phyloP scores from a whole-genome alignment of 2,113 vertebrate species.

The Hystrix cristata region DNA sequence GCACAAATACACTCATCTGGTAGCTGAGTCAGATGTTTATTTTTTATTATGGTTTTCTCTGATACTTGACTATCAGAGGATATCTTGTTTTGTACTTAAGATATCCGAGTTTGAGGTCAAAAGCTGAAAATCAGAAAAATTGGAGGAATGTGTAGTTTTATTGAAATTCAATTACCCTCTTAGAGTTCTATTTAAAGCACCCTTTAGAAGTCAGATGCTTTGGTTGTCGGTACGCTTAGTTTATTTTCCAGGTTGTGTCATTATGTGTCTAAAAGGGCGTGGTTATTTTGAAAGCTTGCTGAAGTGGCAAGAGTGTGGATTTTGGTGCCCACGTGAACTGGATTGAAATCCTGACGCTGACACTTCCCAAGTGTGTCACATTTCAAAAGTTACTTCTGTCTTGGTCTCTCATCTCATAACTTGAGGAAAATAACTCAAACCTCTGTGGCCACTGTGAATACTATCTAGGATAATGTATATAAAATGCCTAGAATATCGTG shows the following conservation, averaged over 20 bases:
- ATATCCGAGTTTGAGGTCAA: not conserved
- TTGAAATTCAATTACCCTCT: not conserved
- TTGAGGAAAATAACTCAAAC: not conserved
- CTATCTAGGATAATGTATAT: not conserved
- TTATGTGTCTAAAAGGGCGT: not conserved
- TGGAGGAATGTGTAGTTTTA: not conserved
- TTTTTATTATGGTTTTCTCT: not conserved
- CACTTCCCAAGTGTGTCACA: not conserved
- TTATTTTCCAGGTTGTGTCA: not conserved
- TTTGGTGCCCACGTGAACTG: not conserved
- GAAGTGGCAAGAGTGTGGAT: not conserved
- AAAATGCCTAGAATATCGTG: not conserved
- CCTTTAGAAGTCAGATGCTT: not conserved
- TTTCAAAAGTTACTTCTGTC: not conserved
- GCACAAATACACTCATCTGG: not conserved
- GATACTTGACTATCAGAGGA: not conserved
- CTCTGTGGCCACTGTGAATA: not conserved
- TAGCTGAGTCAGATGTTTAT: constrained; percentile 2
- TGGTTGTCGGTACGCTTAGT: not conserved
- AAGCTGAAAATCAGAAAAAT: constrained; percentile 26
- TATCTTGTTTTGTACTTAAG: not conserved
- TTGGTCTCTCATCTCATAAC: not conserved
- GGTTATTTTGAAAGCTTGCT: constrained; percentile 2
- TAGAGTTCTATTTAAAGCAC: constrained; percentile 25
- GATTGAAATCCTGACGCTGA: not conserved